Conservation (phyloP, 1,140 invertebrate genomes). For the Panonychus citri region DNA sequence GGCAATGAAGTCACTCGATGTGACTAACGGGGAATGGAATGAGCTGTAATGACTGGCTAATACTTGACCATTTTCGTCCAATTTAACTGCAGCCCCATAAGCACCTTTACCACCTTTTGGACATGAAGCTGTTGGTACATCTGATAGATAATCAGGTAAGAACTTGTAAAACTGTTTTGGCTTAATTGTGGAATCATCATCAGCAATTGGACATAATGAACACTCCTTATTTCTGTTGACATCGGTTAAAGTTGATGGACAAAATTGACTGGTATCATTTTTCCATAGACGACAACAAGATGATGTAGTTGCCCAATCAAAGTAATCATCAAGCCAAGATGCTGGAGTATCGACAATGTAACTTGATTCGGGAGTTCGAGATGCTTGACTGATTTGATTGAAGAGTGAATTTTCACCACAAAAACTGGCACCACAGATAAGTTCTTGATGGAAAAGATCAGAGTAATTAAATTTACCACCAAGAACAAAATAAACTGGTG, state of each 20-base stretch:
- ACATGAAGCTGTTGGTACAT: conserved; percentile 5
- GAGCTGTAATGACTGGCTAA: conserved; percentile 60
- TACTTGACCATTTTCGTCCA: conserved; percentile 2
- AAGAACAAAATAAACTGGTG: conserved; percentile 75
- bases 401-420: conserved; percentile 57
- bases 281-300: conserved; percentile 28
- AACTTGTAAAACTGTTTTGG: conserved; percentile 4
- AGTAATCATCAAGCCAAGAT: conserved; percentile 81
- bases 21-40: conserved; percentile 59
- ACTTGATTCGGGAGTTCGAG: conserved; percentile 38
- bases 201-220: neutral
- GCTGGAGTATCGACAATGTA: conserved; percentile 49
- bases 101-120: conserved; percentile 12
- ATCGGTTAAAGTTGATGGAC: conserved; percentile 7
- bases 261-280: conserved; percentile 27
- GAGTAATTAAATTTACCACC: conserved; percentile 48
- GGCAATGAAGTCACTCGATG: conserved; percentile 52
- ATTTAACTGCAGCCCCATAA: conserved; percentile 2
- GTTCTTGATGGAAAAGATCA: conserved; percentile 36
- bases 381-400: conserved; percentile 51
- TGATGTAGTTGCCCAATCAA: conserved; percentile 40
- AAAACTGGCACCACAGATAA: conserved; percentile 48
- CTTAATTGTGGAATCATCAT: neutral
- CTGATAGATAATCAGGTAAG: neutral
- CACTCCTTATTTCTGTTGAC: neutral